phyloP scores from a whole-genome alignment of 2,888 invertebrate genomes.

The Luperina nickerlii region DNA sequence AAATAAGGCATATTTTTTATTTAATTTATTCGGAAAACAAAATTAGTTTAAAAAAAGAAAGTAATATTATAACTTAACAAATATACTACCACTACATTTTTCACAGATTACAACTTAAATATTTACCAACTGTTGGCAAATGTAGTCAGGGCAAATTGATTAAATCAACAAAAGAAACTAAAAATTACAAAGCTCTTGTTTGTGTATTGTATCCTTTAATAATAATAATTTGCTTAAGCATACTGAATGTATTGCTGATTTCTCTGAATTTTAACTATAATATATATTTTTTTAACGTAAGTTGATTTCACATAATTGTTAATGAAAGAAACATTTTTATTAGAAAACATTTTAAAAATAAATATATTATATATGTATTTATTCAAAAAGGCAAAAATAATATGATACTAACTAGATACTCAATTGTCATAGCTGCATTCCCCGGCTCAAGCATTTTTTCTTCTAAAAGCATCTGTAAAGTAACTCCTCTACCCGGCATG shows the following conservation, averaged over 20 bases:
- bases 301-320: background rate
- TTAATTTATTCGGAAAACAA: background rate
- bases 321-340: background rate
- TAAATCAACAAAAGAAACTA: background rate
- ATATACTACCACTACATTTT: background rate
- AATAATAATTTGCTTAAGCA: background rate
- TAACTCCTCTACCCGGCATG: slow-evolving; percentile 92
- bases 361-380: background rate
- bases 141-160: background rate
- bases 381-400: background rate
- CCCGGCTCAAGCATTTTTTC: slow-evolving; percentile 96
- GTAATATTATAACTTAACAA: too few species aligned
- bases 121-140: background rate
- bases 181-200: background rate
- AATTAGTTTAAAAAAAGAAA: background rate
- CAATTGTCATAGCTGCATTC: slow-evolving; percentile 95
- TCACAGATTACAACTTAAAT: background rate
- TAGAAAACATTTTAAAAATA: background rate
- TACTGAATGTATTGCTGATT: background rate
- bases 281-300: background rate
- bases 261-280: background rate
- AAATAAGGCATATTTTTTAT: background rate
- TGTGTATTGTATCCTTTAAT: background rate
- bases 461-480: slow-evolving; percentile 95
- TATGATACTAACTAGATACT: slow-evolving; percentile 93